Conservation (phyloP, 1,140 invertebrate genomes). For the Temnothorax longispinosus region DNA sequence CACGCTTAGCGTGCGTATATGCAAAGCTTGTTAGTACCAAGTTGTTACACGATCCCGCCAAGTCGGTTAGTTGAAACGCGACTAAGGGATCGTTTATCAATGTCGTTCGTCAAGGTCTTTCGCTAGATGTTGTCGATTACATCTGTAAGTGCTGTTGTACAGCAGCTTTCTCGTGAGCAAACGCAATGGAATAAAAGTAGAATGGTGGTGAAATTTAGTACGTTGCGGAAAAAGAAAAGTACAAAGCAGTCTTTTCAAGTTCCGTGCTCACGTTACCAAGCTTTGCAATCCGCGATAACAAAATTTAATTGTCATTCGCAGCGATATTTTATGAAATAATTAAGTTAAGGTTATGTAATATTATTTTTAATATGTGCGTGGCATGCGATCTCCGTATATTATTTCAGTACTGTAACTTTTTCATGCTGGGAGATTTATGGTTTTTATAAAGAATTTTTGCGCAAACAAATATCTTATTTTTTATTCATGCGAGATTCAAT, state of each 20-base stretch:
- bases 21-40: conserved; percentile 47
- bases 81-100: conserved; percentile 71
- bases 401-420: not conserved
- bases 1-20: conserved; percentile 43
- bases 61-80: conserved; percentile 67
- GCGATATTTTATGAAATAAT: conserved; percentile 16
- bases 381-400: not conserved
- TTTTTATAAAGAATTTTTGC: not conserved
- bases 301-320: not conserved
- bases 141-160: conserved; percentile 28
- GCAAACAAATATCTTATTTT: not conserved
- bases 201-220: conserved; percentile 21
- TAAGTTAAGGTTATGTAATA: not conserved
- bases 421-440: not conserved
- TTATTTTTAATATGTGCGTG: not conserved
- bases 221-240: not conserved
- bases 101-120: conserved; percentile 65
- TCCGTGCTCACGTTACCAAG: not conserved
- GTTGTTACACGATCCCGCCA: conserved; percentile 55
- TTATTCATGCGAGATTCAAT: not conserved
- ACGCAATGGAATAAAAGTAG: not conserved
- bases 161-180: conserved; percentile 43
- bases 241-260: not conserved
- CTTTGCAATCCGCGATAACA: conserved; percentile 23
- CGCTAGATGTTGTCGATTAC: conserved; percentile 56